A percentile compares a stretch with the other conserved stretches of the same genome.
Evolutionary conservation across 1,140 invertebrate genomes (phyloP).

Genomic region (Heliconius nattereri): DNA sequence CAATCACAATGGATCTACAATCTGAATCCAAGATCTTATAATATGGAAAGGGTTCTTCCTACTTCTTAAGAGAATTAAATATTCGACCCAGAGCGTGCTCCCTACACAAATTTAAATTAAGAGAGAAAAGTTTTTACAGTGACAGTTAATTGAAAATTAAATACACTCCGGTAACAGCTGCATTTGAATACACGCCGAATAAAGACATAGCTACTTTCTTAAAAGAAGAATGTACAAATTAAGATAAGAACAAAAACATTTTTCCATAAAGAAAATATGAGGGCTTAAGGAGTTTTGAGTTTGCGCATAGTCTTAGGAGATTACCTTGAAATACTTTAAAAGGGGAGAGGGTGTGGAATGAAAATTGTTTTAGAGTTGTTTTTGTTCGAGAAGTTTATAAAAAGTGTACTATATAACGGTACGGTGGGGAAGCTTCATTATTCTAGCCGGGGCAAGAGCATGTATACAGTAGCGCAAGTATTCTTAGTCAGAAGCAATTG

Average conservation of each 20-base stretch:
- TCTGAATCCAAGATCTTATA: neutral
- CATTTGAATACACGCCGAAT: conserved; percentile 32
- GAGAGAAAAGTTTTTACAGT: conserved; percentile 35
- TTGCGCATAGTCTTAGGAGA: conserved; percentile 73
- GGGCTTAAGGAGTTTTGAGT: conserved; percentile 68
- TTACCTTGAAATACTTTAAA: conserved; percentile 74
- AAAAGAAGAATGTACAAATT: conserved; percentile 42
- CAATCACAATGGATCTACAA: too few species aligned
- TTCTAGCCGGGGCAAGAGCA: conserved; percentile 5
- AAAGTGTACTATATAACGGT: conserved; percentile 38
- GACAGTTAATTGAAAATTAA: conserved; percentile 37
- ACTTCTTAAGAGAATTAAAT: conserved; percentile 15
- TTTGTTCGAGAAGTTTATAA: conserved; percentile 59
- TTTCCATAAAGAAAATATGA: conserved; percentile 67
- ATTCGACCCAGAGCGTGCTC: conserved; percentile 20
- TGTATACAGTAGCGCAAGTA: conserved; percentile 16
- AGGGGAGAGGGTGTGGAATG: conserved; percentile 52
- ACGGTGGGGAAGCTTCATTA: conserved; percentile 32
- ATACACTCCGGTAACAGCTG: conserved; percentile 37
- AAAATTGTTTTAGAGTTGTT: conserved; percentile 67
- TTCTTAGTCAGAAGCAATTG: conserved; percentile 25
- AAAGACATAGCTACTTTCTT: conserved; percentile 28
- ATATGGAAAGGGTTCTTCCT: neutral
- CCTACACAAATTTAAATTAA: conserved; percentile 37
- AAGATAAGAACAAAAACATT: conserved; percentile 39